phyloP scores from a whole-genome alignment of 2,888 invertebrate species.

The Caenorhabditis sp. region DNA sequence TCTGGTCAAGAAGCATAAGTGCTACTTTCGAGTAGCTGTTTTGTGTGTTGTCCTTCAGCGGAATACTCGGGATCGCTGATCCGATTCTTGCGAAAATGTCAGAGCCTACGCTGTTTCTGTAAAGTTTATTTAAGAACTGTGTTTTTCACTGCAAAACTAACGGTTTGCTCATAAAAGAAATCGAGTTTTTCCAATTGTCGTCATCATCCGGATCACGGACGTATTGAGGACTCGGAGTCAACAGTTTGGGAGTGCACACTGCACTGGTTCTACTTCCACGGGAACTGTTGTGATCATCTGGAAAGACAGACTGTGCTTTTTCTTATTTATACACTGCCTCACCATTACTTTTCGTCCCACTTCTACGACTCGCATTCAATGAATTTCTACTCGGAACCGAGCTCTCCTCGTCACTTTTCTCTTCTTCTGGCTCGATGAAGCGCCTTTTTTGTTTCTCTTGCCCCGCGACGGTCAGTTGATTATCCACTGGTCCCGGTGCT shows the following conservation, averaged over 20 bases:
- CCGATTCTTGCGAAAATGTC: slow-evolving; percentile 35
- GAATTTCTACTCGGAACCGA: not conserved
- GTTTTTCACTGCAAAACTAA: slow-evolving; percentile 20
- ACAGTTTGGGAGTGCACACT: not conserved
- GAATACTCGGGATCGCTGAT: slow-evolving; percentile 33
- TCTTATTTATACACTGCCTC: not conserved
- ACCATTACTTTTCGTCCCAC: not conserved
- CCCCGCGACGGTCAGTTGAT: too few relatives aligned
- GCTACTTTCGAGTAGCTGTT: slow-evolving; percentile 56
- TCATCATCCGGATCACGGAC: slow-evolving; percentile 34
- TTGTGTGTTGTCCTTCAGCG: slow-evolving; percentile 36
- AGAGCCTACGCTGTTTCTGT: slow-evolving; percentile 34
- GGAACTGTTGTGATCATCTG: slow-evolving; percentile 6
- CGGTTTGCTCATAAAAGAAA: slow-evolving; percentile 32
- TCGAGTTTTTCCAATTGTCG: slow-evolving; percentile 29
- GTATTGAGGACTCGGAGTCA: slow-evolving; percentile 18
- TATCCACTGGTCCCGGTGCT: too few relatives aligned
- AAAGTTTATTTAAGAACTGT: slow-evolving; percentile 4
- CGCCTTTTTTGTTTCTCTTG: not conserved
- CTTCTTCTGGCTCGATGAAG: not conserved
- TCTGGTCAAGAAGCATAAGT: slow-evolving; percentile 20
- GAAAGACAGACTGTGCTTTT: not conserved
- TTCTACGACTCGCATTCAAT: not conserved
- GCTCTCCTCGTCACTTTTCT: not conserved
- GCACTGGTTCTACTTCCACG: slow-evolving; percentile 14